Percentiles rank a stretch among this genome's conserved stretches.
Evolutionary conservation across 2,113 vertebrate species (phyloP).

Genomic region (Sialia sialis): DNA sequence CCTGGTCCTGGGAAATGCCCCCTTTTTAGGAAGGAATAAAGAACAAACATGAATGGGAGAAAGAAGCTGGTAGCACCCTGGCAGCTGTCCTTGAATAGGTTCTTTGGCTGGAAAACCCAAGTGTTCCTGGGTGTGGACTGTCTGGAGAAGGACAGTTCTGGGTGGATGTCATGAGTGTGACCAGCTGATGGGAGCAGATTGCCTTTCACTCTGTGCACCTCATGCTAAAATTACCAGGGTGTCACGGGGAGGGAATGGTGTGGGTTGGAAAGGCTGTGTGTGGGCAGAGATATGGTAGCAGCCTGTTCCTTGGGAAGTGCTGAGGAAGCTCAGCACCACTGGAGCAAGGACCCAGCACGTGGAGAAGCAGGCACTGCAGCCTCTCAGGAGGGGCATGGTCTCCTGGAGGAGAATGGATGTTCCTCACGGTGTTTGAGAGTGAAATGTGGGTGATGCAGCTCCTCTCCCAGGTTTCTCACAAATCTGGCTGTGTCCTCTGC

Average conservation of each 20-base stretch:
- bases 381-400: rapidly evolving
- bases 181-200: not conserved
- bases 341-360: not conserved
- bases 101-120: not conserved
- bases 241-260: not conserved
- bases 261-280: not conserved
- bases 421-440: rapidly evolving
- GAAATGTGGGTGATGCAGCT: not conserved
- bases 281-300: not conserved
- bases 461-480: not conserved
- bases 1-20: not conserved
- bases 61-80: not conserved
- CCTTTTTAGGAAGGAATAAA: not conserved
- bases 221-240: not conserved
- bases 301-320: not conserved
- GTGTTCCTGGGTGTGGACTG: not conserved
- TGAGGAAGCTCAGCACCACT: not conserved
- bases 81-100: not conserved
- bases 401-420: not conserved
- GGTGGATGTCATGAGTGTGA: not conserved
- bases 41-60: not conserved
- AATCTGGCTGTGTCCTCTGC: not conserved
- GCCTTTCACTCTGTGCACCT: not conserved
- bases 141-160: not conserved
- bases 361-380: not conserved